phyloP scores from a whole-genome alignment of 2,113 vertebrate genomes.

The Chloropsis cyanopogon region DNA sequence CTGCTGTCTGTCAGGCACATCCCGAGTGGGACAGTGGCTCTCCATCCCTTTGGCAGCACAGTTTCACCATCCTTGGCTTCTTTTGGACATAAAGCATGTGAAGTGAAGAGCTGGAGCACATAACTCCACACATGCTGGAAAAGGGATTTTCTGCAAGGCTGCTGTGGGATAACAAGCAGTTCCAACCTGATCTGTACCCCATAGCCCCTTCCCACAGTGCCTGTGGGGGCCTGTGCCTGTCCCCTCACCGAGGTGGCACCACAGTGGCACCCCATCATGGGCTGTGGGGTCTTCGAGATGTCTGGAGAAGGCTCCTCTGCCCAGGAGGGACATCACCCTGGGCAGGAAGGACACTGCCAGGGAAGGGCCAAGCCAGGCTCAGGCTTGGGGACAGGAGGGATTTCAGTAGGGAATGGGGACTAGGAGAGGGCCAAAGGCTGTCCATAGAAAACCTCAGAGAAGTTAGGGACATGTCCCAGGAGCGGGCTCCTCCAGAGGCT shows the following conservation, averaged over 20 bases:
- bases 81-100: background rate
- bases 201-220: background rate
- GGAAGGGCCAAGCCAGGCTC: background rate
- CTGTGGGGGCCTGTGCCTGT: background rate
- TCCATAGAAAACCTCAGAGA: background rate
- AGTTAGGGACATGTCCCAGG: background rate
- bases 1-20: background rate
- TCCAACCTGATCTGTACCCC: background rate
- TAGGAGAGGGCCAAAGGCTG: background rate
- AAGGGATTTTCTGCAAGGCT: background rate
- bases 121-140: background rate
- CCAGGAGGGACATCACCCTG: background rate
- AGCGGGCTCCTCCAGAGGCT: background rate
- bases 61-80: background rate
- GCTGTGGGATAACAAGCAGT: background rate
- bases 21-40: background rate
- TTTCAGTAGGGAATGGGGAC: background rate
- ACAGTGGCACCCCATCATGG: rapidly evolving
- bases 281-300: background rate
- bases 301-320: background rate
- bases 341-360: background rate
- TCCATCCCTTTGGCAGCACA: background rate
- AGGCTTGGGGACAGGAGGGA: background rate
- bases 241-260: background rate
- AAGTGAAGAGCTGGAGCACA: background rate